Evolutionary conservation across 2,113 vertebrate genomes (phyloP).

Genomic region (Pandion haliaetus): DNA sequence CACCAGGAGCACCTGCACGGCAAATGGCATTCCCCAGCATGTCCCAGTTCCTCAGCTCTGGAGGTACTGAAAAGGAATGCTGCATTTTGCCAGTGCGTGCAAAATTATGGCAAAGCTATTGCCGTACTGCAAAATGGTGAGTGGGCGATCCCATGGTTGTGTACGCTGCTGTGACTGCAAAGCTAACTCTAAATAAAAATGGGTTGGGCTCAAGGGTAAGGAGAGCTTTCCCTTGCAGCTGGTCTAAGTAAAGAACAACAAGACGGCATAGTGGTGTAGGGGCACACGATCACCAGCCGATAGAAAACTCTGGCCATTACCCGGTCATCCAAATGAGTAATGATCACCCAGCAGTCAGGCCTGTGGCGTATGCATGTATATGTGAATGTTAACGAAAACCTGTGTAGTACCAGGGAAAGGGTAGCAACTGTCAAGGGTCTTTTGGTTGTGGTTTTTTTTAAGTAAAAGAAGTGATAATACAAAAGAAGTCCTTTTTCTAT

Average conservation of each 20-base stretch:
- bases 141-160: not conserved
- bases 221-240: not conserved
- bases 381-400: not conserved
- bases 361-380: not conserved
- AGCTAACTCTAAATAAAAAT: not conserved
- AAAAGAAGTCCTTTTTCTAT: not conserved
- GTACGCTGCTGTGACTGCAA: not conserved
- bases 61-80: not conserved
- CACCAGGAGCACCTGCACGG: not conserved
- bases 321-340: not conserved
- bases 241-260: not conserved
- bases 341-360: not conserved
- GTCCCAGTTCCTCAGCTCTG: not conserved
- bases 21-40: rapidly evolving
- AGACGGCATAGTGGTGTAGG: not conserved
- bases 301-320: not conserved
- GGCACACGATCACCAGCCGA: not conserved
- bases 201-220: not conserved
- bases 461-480: not conserved
- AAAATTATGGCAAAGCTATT: not conserved
- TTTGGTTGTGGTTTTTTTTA: not conserved
- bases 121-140: not conserved
- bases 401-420: too few species aligned
- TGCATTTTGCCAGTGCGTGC: not conserved
- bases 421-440: not conserved